Base-by-base conservation (phyloP, 2,797 vertebrate species). In the Cynodonichthys magdalenae region DNA sequence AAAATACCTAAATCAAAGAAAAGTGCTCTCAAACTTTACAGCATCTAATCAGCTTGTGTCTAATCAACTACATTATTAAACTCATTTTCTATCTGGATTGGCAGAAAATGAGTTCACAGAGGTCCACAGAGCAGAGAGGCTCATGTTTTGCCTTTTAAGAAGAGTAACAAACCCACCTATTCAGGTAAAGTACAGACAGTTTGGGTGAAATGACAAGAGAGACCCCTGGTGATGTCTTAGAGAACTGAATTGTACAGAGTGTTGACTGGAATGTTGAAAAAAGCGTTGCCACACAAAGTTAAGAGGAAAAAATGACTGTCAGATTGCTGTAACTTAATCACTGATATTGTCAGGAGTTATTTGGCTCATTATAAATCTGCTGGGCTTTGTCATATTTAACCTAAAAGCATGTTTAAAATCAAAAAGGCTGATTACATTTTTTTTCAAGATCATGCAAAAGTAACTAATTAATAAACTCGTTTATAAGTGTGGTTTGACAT, bases 161-260 rank as follows among this genome's bases (percentile, higher is more conserved):
- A 34, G 48, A 74, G 63, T 71, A 57, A 55, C 48, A 72, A 70
- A 81, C 56, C 34, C 63, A 31, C 66, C 36, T 59, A 50, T 56
- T 27, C 60, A 50, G 17, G 50, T 46, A 0, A 59, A 63, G 66
- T 17, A 4, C 53, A 65, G 36, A 20, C 9, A 8, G 53, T 15
- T 81, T 75, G 41, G 64, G 66, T 66, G 70, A 83, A 87, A 87
- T 85, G 87, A 64, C 90, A 88, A 90, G 87, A 90, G 91, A 75
- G 90, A 86, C 89, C 86, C 89, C 90, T 79, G 72, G 87, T 89
- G 90, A 87, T 46, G 52, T 73, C 49, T 4, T 34, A 34, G 45
- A 59, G 75, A 34, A 76, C 17, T 58, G 69, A 44, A 3, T 51
- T 47, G 12, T 8, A 47, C 20, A 6, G 36, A 12, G 27, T 41